Base-by-base conservation (phyloP, 2,797 vertebrate species). In the Semaprochilodus insignis region DNA sequence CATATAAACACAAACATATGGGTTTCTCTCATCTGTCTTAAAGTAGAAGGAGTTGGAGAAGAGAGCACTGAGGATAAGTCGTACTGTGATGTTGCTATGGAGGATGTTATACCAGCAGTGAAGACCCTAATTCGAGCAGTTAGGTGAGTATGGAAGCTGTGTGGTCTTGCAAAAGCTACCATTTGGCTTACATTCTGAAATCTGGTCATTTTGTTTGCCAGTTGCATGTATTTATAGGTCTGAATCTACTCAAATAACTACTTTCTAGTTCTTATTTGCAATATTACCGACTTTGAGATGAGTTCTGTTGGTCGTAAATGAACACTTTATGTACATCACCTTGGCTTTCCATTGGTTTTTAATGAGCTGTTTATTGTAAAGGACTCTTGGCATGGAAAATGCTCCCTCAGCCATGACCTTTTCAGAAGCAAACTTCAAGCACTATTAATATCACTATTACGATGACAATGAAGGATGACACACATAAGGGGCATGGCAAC, bases 51-150 rank as follows among this genome's bases (percentile, higher is more conserved):
- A 34, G 85, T 95, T 0, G 93, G 93, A 0, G 97, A 99, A 89
- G 98, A 99, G 81, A 95, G 90, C 0, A 85, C 91, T 0, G 98
- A 99, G 85, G 97, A 99, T 89, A 98, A 97, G 92, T 91, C 94
- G 54, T 97, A 96, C 87, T 97, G 96, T 62, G 98, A 99, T 8
- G 94, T 99, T 77, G 94, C 96, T 27, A 96, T 98, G 80, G 97
- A 99, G 7, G 98, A 99, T n/a, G 93, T 99, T 81, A 97, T 98
- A 91, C 98, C 97, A 0, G 96, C 97, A 0, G 97, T 99, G 89
- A 99, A 99, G 94, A 98, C 95, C 0, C 92, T 99, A 44, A 99
- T 99, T 90, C 93, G 98, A 78, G 97, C 97, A 0, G 96, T 99
- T 89, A 96, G 98, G 97, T 99, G 90, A 95, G 95, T 27, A 57